Evolutionary conservation across 2,113 vertebrate genomes (phyloP).

Genomic region (Alces alces): DNA sequence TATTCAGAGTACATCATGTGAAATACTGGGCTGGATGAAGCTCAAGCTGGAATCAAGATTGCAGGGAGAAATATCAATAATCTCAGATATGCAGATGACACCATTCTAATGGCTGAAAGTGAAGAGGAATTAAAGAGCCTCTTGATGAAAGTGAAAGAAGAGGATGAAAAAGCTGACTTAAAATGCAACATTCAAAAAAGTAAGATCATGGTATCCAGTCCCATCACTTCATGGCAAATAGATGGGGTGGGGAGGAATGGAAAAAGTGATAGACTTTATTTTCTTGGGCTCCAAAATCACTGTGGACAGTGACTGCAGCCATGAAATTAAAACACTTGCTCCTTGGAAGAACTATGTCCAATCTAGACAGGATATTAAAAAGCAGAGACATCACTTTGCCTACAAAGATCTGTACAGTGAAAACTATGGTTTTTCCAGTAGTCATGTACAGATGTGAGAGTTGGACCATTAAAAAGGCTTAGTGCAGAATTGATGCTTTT

Average conservation of each 20-base stretch:
- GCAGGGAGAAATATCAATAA: background rate
- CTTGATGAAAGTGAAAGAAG: background rate
- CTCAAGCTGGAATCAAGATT: background rate
- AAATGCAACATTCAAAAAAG: background rate
- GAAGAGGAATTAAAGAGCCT: background rate
- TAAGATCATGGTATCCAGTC: background rate
- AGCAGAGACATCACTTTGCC: background rate
- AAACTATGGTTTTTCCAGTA: background rate
- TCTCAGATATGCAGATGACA: background rate
- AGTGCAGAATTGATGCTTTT: background rate
- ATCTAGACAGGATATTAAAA: background rate
- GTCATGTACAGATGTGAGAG: background rate
- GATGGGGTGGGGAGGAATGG: accelerated
- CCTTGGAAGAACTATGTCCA: background rate
- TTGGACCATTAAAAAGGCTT: background rate
- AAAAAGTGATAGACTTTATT: background rate
- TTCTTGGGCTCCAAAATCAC: background rate
- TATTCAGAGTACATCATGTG: background rate
- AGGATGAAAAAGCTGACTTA: background rate
- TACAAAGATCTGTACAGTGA: background rate
- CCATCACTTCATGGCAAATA: background rate
- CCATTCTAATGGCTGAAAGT: background rate
- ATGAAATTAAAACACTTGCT: background rate
- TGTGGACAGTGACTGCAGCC: background rate
- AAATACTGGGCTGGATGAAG: background rate